Evolutionary conservation across 2,888 invertebrate species (phyloP).

Genomic region (Nebria brevicollis): DNA sequence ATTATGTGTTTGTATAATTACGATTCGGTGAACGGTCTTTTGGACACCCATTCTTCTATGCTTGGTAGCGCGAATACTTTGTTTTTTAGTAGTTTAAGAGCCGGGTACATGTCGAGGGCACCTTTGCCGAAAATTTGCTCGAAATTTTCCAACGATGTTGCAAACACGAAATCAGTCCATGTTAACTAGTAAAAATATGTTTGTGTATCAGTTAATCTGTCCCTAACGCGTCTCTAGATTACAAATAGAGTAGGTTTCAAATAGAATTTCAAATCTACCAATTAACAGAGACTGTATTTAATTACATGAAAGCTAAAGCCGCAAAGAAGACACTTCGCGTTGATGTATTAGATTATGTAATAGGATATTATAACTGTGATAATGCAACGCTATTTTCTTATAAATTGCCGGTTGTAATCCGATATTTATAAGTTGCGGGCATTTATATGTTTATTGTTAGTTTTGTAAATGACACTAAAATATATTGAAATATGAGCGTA

Average conservation of each 20-base stretch:
- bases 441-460: neutral
- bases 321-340: neutral
- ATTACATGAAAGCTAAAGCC: neutral
- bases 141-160: slow-evolving; percentile 67
- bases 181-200: slow-evolving; percentile 63
- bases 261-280: neutral
- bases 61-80: slow-evolving; percentile 66
- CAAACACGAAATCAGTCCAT: slow-evolving; percentile 70
- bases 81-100: slow-evolving; percentile 65
- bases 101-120: slow-evolving; percentile 66
- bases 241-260: neutral
- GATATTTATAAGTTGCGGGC: neutral
- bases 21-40: slow-evolving; percentile 68
- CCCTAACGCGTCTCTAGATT: neutral
- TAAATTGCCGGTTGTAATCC: neutral
- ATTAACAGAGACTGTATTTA: neutral
- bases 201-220: too few species aligned
- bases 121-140: slow-evolving; percentile 66
- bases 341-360: neutral
- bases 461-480: neutral
- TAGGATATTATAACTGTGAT: neutral
- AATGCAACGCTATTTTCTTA: neutral
- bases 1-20: slow-evolving; percentile 53
- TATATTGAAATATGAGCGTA: too few species aligned
- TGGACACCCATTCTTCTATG: slow-evolving; percentile 68